Percentiles rank a stretch among this genome's conserved stretches.
These are phyloP conservation scores for Bufo gargarizans DNA, from an alignment of 2,113 vertebrate genomes.

Conservation along the genomic window DNA sequence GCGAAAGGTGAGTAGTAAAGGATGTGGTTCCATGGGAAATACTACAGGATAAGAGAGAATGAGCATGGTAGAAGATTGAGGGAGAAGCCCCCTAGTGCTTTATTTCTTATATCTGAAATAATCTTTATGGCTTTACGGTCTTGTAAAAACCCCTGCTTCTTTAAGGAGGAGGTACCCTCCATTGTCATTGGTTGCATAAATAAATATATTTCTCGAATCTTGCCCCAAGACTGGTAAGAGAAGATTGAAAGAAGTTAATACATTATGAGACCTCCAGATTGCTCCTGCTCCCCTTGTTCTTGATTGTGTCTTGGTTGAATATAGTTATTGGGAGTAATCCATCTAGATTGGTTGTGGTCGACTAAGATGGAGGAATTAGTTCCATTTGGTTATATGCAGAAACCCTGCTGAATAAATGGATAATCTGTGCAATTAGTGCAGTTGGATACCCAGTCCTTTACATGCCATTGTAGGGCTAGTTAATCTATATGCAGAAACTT, in stretches of 20 bases:
- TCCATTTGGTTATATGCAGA: constrained; percentile 17
- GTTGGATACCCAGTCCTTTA: constrained; percentile 32
- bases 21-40: not conserved
- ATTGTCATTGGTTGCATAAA: not conserved
- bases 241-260: not conserved
- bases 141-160: not conserved
- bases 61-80: not conserved
- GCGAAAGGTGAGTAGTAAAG: not conserved
- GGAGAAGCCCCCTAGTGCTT: constrained; percentile 17
- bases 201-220: not conserved
- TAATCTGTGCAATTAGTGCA: constrained; percentile 28
- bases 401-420: constrained; percentile 5
- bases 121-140: constrained; percentile 44
- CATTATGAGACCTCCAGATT: not conserved
- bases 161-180: not conserved
- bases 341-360: not conserved
- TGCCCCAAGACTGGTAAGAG: not conserved
- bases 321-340: not conserved
- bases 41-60: not conserved
- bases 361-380: not conserved
- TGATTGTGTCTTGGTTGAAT: not conserved
- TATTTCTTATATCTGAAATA: constrained; percentile 15
- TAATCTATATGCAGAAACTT: constrained; percentile 43
- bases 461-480: constrained; percentile 31
- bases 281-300: not conserved